Base-by-base conservation (phyloP, 2,797 vertebrate genomes). In the Sebastes diaconus region DNA sequence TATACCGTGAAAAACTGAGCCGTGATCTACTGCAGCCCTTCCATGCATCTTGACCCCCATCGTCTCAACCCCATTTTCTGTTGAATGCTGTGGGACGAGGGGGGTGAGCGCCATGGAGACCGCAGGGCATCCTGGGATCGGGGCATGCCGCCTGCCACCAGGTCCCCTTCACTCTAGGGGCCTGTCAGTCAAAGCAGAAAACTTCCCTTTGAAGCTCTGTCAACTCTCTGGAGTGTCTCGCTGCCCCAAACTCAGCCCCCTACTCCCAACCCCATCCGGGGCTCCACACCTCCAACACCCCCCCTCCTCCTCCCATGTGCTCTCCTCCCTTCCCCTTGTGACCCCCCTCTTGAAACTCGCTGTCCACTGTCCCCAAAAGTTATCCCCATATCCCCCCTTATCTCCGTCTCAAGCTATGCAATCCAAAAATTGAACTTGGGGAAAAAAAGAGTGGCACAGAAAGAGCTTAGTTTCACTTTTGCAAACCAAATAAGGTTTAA, bases 401-500 rank as follows among this genome's bases (percentile, higher is more conserved):
- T 96, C 95, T 94, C 86, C 39, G 84, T 92, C 94, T 93, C 81
- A 92, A 90, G 92, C 92, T 94, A 90, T 84, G 88, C 88, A 84
- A 88, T 91, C 88, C 89, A 88, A 92, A 93, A 89, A 86, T 89
- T 92, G 71, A 92, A 94, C 91, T 92, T 87, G 70, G 11, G 12
- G 30, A 64, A 66, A 36, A 63, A 87, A 85, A 77, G 83, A 82
- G 81, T 85, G 65, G 81, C 80, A 71, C 58, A 88, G 84, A 92
- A 94, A 94, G 90, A 91, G 93, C 93, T 95, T 95, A 95, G 94
- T 95, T 94, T 95, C 91, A 95, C 95, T 95, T 95, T 95, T 95
- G 93, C 93, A 95, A 95, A 95, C 94, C 95, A 96, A 95, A 95
- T 95, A 94, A 92, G 93, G 94, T 95, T 95, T 94, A 94, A 95